Evolutionary conservation across 2,888 invertebrate species (phyloP), one percentile per base, ranked within the genome.

Genomic region (Ormyrus rosae): DNA sequence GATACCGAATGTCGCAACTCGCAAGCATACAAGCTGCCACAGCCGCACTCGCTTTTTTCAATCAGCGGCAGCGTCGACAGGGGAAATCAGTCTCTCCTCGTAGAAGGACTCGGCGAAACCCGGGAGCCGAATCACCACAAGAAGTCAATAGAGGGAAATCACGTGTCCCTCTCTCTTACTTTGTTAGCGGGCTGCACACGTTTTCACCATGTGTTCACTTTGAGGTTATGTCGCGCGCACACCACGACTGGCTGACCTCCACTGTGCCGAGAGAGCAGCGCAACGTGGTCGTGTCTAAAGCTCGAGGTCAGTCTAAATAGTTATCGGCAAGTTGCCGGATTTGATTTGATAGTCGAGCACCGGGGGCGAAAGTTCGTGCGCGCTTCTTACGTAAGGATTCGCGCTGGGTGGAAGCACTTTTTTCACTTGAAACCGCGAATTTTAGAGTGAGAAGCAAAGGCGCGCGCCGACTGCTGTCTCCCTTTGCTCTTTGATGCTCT

Each of bases 131-230:
- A 19, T 4, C 34, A 34, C 34, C 34, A 34, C 34, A 4, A 34
- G 34, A 34, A 34, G 34, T 34, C 34, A 34, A 34, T 34, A 34
- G 34, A 34, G 34, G 34, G 34, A 34, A 34, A 34, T 34, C 34
- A 34, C 34, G 34, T 34, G 34, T 34, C 34, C 34, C 34, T 34
- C 34, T 34, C 34, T 34, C 34, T 34, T 34, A 34, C 34, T 34
- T 34, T 4, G 34, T 34, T 34, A 34, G 34, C 4, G 34, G 34
- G 34, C 34, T 34, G 34, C 34, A 34, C 61, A 61, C 45, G 73
- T 56, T 48, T 60, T 45, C 69, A 64, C 69, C 79, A 79, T 79
- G 73, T 79, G 79, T 50, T 74, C 63, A 55, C 46, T 56, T 79
- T 63, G 58, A 79, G 79, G 79, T 79, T 79, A 79, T 50, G 69